Conservation (phyloP, 1,140 invertebrate species). For the Saccostrea echinata region DNA sequence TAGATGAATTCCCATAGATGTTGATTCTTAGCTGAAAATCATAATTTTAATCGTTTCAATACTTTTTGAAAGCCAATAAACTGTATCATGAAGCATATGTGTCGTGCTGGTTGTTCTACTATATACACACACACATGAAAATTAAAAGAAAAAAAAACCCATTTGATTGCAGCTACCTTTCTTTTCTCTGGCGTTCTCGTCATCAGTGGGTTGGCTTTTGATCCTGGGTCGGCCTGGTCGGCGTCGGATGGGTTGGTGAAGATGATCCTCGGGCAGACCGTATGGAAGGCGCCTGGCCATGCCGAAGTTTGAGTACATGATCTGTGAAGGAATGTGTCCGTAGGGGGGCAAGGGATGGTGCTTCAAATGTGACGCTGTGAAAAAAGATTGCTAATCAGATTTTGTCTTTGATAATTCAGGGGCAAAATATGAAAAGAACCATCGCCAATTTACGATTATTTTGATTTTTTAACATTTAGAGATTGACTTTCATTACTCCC, state of each 20-base stretch:
- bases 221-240: slow-evolving; percentile 71
- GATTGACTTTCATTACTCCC: no score
- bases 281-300: not conserved
- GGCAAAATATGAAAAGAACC: no score
- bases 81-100: not conserved
- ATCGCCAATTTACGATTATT: no score
- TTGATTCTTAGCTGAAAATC: slow-evolving; percentile 72
- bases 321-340: slow-evolving; percentile 13
- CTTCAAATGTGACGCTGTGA: not conserved
- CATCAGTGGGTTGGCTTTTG: slow-evolving; percentile 69
- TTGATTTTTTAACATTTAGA: no score
- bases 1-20: slow-evolving; percentile 79
- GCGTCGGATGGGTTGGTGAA: slow-evolving; percentile 51
- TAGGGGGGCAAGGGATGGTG: slow-evolving; percentile 22
- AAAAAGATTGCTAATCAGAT: not conserved
- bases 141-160: not conserved
- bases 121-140: not conserved
- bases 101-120: no score
- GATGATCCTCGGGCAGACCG: slow-evolving; percentile 6
- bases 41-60: slow-evolving; percentile 31
- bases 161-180: slow-evolving; percentile 62
- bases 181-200: slow-evolving; percentile 71
- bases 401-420: no score
- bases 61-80: not conserved
- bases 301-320: slow-evolving; percentile 39